Percentiles rank a stretch among this genome's conserved stretches.
These are phyloP conservation scores for Morpho helenor DNA, from an alignment of 2,888 invertebrate species.

Conservation along the genomic window DNA sequence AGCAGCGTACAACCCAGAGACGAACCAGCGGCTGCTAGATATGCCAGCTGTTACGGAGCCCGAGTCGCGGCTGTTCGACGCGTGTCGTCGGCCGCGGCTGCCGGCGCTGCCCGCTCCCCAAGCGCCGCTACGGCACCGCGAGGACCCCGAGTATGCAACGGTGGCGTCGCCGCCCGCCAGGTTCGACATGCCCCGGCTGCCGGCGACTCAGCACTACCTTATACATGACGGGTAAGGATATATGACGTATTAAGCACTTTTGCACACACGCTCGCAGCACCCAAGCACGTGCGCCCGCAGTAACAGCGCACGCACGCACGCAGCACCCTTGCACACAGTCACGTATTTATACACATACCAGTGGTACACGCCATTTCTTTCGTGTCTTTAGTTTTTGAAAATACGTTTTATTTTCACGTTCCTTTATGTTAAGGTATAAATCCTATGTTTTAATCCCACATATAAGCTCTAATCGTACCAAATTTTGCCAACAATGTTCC, in stretches of 20 bases:
- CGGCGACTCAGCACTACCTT: slow-evolving; percentile 56
- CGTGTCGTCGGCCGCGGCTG: slow-evolving; percentile 62
- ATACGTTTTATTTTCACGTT: no score
- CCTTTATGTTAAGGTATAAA: no score
- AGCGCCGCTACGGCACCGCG: slow-evolving; percentile 50
- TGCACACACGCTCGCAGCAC: no score
- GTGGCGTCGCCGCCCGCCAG: slow-evolving; percentile 63
- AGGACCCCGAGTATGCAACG: slow-evolving; percentile 71
- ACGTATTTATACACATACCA: no score
- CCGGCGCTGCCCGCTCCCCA: slow-evolving; percentile 54
- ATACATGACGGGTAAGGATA: slow-evolving; percentile 64
- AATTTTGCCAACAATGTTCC: no score
- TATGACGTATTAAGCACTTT: neutral
- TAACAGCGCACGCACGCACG: no score
- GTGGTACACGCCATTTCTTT: no score
- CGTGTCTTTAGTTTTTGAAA: no score
- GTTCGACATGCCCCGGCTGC: slow-evolving; percentile 52
- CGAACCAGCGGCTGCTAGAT: slow-evolving; percentile 83
- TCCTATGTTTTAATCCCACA: no score
- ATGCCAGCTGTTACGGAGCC: slow-evolving; percentile 72
- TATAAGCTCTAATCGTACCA: no score
- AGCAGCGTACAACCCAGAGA: slow-evolving; percentile 93
- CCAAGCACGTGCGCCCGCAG: no score
- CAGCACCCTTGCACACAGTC: no score
- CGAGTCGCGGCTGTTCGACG: slow-evolving; percentile 75